Evolutionary conservation across 2,888 invertebrate genomes (phyloP), one percentile per base, ranked within the genome.

Genomic region (Drosophila monieri): DNA sequence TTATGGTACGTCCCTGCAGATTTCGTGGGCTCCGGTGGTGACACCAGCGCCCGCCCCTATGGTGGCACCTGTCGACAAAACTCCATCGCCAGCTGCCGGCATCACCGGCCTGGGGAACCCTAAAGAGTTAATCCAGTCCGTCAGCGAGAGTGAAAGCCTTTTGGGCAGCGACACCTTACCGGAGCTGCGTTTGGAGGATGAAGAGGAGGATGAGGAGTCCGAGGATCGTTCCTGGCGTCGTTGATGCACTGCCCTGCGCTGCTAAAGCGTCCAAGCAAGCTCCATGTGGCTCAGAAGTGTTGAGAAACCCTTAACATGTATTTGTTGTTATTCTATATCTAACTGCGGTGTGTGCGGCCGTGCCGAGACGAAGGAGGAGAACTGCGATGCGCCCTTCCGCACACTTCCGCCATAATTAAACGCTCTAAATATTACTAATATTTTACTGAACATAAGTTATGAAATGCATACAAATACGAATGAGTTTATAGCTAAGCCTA

Each of bases 201-300:
- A 95, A 79, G 96, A 97, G 87, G 97, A 97, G 70, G 97, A 97
- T 52, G 97, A 97, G 46, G 95, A 95, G 72, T 95, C 96, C 43
- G 96, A 96, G 90, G 95, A 96, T 81, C 94, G 97, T 76, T 96
- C 97, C 25, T 98, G 98, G 98, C 93, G 97, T 75, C 97, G 97
- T 95, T 97, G 95, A 94, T 93, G 69, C 62, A 74, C 44, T 57
- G 80, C 80, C 67, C 60, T 47, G 41, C 85, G 66, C 48, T 55
- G 61, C 73, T 69, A 30, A 80, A 62, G 68, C 70, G 49, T 52
- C 66, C 35, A 35, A 59, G 56, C 44, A 57, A 69, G 61, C 75
- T 72, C 57, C 47, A 64, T 43, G 64, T 73, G 77, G 79, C 74
- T 78, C 64, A 67, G 65, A 65, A 64, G 67, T 79, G 69, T 81